Percentiles rank a stretch among this genome's conserved stretches.
Conservation (phyloP, 1,140 invertebrate species). For the Bombus soroeensis region DNA sequence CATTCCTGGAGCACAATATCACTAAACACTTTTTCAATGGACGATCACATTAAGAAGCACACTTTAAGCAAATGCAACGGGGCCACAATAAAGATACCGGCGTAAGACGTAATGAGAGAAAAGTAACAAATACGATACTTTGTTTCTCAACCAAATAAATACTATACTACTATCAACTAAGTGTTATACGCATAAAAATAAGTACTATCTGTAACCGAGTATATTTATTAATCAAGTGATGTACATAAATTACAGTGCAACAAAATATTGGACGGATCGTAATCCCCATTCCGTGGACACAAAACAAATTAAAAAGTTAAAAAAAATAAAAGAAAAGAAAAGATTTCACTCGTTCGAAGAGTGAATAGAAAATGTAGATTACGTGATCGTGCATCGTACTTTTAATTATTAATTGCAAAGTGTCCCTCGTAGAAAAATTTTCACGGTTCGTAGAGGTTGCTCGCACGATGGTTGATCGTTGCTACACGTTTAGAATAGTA, state of each 20-base stretch:
- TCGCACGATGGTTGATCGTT: background rate
- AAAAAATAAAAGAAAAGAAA: background rate
- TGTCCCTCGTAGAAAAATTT: conserved; percentile 3
- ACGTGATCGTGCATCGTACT: conserved; percentile 16
- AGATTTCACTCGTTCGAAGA: conserved; percentile 32
- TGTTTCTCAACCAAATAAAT: background rate
- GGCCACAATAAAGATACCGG: background rate
- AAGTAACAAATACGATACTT: background rate
- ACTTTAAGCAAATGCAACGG: conserved; percentile 27
- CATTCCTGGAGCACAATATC: background rate
- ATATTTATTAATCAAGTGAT: conserved; percentile 75
- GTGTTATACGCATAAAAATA: background rate
- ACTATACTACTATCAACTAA: too few species aligned
- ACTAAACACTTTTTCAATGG: conserved; percentile 9
- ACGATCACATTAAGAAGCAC: conserved; percentile 45
- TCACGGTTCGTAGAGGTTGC: background rate
- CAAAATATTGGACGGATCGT: conserved; percentile 72
- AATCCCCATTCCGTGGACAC: conserved; percentile 58
- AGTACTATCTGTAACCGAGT: conserved; percentile 60
- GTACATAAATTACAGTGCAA: conserved; percentile 77
- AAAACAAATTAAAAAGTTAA: conserved; percentile 39
- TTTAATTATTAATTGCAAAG: conserved; percentile 28
- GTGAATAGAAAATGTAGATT: conserved; percentile 14
- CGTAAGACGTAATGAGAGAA: background rate
- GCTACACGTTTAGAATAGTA: background rate